A percentile compares a stretch with the other conserved stretches of the same genome.
These are phyloP conservation scores for Eupristina koningsbergeri DNA, from an alignment of 1,140 invertebrate species.

Conservation along the genomic window DNA sequence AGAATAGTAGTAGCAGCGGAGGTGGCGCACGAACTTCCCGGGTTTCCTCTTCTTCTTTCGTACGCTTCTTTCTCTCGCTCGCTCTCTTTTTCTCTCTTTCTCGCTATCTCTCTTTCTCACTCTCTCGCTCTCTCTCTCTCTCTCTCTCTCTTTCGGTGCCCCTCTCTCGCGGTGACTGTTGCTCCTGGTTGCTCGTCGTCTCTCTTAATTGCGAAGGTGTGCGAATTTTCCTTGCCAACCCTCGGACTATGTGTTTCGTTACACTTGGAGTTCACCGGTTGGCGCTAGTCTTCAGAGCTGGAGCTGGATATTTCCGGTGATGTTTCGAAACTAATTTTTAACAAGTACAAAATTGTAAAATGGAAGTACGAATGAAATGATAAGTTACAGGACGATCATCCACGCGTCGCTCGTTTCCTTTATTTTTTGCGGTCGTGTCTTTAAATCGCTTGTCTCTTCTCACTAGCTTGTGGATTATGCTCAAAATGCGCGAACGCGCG, in stretches of 20 bases:
- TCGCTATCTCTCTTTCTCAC: not conserved
- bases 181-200: not conserved
- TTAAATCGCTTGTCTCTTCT: no score
- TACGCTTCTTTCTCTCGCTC: not conserved
- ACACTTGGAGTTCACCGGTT: not conserved
- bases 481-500: no score
- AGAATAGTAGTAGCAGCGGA: not conserved
- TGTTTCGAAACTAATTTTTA: not conserved
- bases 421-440: no score
- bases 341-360: not conserved
- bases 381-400: not conserved
- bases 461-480: no score
- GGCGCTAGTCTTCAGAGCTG: not conserved
- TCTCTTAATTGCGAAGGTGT: not conserved
- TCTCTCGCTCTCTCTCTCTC: slow-evolving; percentile 30
- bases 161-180: slow-evolving; percentile 5
- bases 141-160: slow-evolving; percentile 31
- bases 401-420: not conserved
- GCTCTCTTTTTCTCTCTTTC: not conserved
- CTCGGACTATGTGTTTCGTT: not conserved
- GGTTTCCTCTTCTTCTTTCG: not conserved
- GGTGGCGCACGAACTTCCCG: slow-evolving; percentile 10
- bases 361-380: not conserved
- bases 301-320: not conserved
- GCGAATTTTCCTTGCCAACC: not conserved